A percentile compares a stretch with the other conserved stretches of the same genome.
Conservation (phyloP, 2,113 vertebrate genomes). For the Candoia aspera region DNA sequence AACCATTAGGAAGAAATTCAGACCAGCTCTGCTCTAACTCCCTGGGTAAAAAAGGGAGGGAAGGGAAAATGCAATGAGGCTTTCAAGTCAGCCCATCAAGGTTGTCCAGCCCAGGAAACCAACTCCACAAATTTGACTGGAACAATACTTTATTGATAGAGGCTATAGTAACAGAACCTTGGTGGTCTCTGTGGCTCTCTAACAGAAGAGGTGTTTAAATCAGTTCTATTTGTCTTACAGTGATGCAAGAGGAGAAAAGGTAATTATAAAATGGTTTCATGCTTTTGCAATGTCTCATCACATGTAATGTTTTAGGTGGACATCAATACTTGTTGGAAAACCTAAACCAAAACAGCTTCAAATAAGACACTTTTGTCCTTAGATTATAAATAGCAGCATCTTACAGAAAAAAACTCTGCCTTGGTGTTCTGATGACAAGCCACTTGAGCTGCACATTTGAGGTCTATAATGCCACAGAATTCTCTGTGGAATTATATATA, state of each 20-base stretch:
- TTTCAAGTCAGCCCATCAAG: not conserved
- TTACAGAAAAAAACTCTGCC: constrained; percentile 68
- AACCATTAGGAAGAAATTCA: not conserved
- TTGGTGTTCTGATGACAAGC: constrained; percentile 74
- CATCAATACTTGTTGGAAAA: constrained; percentile 48
- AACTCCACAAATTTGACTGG: not conserved
- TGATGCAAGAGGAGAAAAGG: constrained; percentile 45
- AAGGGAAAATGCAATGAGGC: not conserved
- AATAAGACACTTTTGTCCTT: constrained; percentile 62
- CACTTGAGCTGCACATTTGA: constrained; percentile 74
- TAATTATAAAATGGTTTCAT: constrained; percentile 29
- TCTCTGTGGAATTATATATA: constrained; percentile 78
- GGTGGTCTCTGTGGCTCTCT: not conserved
- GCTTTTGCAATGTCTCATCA: constrained; percentile 29
- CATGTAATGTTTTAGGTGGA: constrained; percentile 41
- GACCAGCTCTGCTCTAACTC: not conserved
- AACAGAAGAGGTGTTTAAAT: constrained; percentile 43
- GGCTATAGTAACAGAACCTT: not conserved
- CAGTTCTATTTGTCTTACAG: constrained; percentile 42
- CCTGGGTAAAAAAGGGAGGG: not conserved
- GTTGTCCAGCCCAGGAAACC: not conserved
- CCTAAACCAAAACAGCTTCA: constrained; percentile 63
- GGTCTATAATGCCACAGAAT: constrained; percentile 78
- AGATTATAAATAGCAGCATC: constrained; percentile 71
- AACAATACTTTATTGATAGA: not conserved